Conservation (phyloP, 2,113 vertebrate genomes). For the Noctilio leporinus region DNA sequence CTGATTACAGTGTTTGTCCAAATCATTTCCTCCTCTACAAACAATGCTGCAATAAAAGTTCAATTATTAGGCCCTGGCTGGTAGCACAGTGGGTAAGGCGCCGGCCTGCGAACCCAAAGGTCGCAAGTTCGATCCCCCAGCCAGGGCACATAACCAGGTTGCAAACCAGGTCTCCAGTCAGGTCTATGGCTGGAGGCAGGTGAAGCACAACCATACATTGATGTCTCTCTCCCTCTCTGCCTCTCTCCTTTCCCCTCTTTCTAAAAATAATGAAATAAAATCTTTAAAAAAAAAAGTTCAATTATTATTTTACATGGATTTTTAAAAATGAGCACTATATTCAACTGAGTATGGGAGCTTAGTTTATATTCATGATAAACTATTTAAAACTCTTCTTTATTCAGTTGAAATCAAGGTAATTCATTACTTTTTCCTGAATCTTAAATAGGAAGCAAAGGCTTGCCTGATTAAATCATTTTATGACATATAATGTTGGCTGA, state of each 20-base stretch:
- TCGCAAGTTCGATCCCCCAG: too few species aligned
- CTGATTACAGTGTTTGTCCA: neutral
- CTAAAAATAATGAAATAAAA: too few species aligned
- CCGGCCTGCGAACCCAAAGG: too few species aligned
- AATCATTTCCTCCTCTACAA: neutral
- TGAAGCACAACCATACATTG: too few species aligned
- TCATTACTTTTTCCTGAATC: neutral
- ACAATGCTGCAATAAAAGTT: neutral
- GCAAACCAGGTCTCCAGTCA: too few species aligned
- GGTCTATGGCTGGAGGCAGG: too few species aligned
- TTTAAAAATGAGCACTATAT: neutral
- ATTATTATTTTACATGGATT: neutral
- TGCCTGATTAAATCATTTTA: neutral
- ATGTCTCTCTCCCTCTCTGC: too few species aligned
- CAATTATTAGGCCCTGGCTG: neutral
- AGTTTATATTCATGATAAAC: neutral
- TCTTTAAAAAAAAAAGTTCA: too few species aligned
- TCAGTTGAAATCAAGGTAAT: neutral
- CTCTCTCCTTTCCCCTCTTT: too few species aligned
- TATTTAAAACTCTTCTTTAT: neutral
- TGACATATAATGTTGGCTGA: neutral
- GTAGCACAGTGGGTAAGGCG: too few species aligned
- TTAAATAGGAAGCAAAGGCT: neutral
- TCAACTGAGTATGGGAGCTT: neutral
- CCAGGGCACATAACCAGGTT: too few species aligned